Base-by-base conservation (phyloP, 2,797 vertebrate species). In the Cuniculus paca region DNA sequence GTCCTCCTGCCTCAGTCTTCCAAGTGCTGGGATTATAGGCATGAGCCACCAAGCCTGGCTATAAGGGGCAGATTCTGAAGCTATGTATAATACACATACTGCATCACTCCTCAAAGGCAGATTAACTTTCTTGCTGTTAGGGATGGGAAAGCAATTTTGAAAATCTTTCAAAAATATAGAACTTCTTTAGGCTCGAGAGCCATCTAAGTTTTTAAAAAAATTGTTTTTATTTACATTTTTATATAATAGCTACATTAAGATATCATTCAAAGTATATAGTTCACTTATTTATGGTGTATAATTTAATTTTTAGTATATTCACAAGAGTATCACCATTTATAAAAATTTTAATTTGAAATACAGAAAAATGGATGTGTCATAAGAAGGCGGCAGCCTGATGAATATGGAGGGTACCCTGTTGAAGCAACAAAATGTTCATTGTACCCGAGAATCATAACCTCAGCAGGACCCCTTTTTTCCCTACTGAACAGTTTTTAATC, bases 231-330 rank as follows among this genome's bases (percentile, higher is more conserved):
- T 34, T 77, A 31, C 74, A 78, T 92, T 88, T 90, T 91, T 36
- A n/a, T 36, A 17, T 82, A 56, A 87, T 34, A 77, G 52, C 61
- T 82, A 1, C 77, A 61, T 82, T 90, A 60, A 85, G 84, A 86
- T 60, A n/a, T 36, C 78, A 88, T 88, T 14, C 45, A 61, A 52
- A 89, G 34, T 31, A 63, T 79, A 74, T 34, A 79, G 1, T 96
- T 91, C 58, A 42, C 14, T 24, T 42, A 31, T 45, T 88, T 78
- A 5, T 92, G 72, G 45, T 48, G 6, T 26, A 54, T 12, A 82
- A 52, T 84, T 63, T 65, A 75, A 42, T 20, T 92, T 90, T 88
- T 74, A 84, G 68, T 91, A 22, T 91, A 72, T 88, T 54, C 28
- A 54, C 26, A 91, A 91, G 61, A 78, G 12, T 84, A 20, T 63